Base-by-base conservation (phyloP, 2,888 invertebrate species). In the Microplitis manilae region DNA sequence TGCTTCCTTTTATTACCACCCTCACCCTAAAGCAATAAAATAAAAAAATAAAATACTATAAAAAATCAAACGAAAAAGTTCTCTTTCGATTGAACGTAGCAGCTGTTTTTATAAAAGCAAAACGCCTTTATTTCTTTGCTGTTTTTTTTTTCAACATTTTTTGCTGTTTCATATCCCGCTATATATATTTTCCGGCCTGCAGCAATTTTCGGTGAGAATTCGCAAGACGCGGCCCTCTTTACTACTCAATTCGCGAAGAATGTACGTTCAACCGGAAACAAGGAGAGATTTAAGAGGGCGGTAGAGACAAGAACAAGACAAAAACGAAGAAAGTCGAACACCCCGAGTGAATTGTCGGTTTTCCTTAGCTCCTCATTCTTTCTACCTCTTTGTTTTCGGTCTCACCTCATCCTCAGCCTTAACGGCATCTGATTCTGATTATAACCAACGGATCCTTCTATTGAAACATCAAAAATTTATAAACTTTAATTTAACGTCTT, bases 231-330 rank as follows among this genome's bases (percentile, higher is more conserved):
- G 59, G 60, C 38, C 65, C 65, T 69, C 62, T 39, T 20, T 17
- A 60, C 61, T 61, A 40, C 69, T 59, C 40, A 62, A 61, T 61
- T 7, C 65, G 74, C 72, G 80, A 80, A 80, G 78, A 81, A 79
- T 68, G 78, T 40, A 82, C 81, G 64, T 68, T 77, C 77, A 76
- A 79, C 81, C 81, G 83, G 82, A 83, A 82, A 80, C 78, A 71
- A 78, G 77, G 70, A 69, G 73, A 70, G 69, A 77, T 72, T 60
- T 60, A 69, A 59, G 40, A 8, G 39, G 39, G n/a, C 40, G 68
- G 50, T 68, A n/a, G 50, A 41, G 68, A 50, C 40, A 39, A 39
- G 15, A 40, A 50, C n/a, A 59, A 65, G 70, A 50, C 50, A 50
- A 50, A 50, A 50, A 50, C 50, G 8, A 72, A 64, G 68, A 64